Evolutionary conservation across 23 tunicate species (phyloP).

Genomic region (Styela clava): DNA sequence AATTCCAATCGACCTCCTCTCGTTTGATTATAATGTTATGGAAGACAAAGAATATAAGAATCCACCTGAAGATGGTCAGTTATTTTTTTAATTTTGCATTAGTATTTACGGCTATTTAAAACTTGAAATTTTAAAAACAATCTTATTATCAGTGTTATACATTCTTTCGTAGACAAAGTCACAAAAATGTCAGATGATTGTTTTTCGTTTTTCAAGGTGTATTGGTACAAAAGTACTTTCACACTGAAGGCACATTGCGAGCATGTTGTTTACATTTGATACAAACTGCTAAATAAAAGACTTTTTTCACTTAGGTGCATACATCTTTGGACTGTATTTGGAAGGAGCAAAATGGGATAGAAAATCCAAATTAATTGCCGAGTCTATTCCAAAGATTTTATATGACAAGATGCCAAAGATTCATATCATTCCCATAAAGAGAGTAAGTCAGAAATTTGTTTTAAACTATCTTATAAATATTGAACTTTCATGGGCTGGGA

Average conservation of each 20-base stretch:
- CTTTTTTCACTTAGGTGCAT: slow-evolving; percentile 67
- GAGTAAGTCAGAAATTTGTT: slow-evolving; percentile 40
- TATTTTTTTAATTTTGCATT: background rate
- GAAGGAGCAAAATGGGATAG: slow-evolving; percentile 99
- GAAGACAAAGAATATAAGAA: slow-evolving; percentile 94
- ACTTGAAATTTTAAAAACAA: too few relatives aligned
- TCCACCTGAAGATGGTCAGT: slow-evolving; percentile 94
- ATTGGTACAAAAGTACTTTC: too few relatives aligned
- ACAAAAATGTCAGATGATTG: too few relatives aligned
- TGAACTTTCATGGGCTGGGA: too few relatives aligned
- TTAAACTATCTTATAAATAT: too few relatives aligned
- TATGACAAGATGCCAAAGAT: slow-evolving; percentile 92
- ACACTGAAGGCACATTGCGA: too few relatives aligned
- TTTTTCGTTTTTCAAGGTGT: too few relatives aligned
- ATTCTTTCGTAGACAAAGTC: too few relatives aligned
- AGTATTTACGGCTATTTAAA: too few relatives aligned
- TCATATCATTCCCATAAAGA: slow-evolving; percentile 68
- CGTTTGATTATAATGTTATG: slow-evolving; percentile 80
- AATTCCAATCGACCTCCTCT: slow-evolving; percentile 92
- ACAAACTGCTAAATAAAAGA: too few relatives aligned
- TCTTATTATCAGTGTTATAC: too few relatives aligned
- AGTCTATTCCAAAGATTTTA: slow-evolving; percentile 77
- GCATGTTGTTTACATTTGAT: too few relatives aligned
- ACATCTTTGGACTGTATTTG: slow-evolving; percentile 77
- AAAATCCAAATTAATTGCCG: slow-evolving; percentile 76